Base-by-base conservation (phyloP, 2,888 invertebrate genomes). In the Sesamia inferens region DNA sequence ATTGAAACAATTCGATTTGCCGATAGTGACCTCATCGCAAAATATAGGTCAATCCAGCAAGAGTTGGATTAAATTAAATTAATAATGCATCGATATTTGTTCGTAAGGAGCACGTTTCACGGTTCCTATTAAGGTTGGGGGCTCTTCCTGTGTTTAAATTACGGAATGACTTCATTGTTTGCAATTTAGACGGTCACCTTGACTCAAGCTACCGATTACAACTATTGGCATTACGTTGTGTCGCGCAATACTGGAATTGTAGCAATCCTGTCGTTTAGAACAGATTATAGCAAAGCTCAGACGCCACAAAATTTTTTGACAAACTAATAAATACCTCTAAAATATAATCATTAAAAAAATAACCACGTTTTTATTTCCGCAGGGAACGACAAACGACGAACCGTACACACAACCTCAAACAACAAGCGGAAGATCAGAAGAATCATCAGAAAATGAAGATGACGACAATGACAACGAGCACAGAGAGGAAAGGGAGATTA, bases 391-490 rank as follows among this genome's bases (percentile, higher is more conserved):
- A 48, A 57, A 71, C 10, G 69, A 78, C 10, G 79, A 69, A 0
- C 66, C 63, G 2, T 68, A 68, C 42, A 78, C 78, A 42, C 31
- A 81, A 68, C 42, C 64, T 1, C 76, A 80, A 71, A 59, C 72
- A 67, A 74, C 70, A 0, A 74, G 79, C 14, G 39, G 39, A 8
- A 72, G 79, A 7, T 81, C 83, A 13, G 85, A 87, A 6, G 74
- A 80, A 54, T 77, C 83, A 14, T 84, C 78, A 39, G 78, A 79
- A 1, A 82, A 88, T 0, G 85, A 87, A 16, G 86, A 87, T 0
- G 87, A 88, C 0, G 82, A 85, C 0, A 78, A 85, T 22, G 85
- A 85, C 0, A 79, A 83, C 24, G 85, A 85, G 0, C 86, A 87
- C 11, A 73, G 82, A 6, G 72, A 81, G 7, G 82, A 86, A 14